These are phyloP conservation scores for Drosophila anomelani DNA, from an alignment of 2,888 invertebrate species.

Conservation along the genomic window DNA sequence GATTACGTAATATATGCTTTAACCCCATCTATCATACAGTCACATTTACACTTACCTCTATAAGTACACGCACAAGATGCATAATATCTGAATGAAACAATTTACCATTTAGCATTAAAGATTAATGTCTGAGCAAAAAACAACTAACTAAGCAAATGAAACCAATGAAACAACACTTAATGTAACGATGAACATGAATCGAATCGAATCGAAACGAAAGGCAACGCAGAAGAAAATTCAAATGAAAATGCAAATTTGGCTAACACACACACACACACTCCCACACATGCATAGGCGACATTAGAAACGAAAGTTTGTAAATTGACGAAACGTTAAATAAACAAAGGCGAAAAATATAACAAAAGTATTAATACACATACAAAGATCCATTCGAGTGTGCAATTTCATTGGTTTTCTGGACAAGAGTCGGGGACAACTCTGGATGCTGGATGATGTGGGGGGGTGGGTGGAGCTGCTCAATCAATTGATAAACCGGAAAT, in stretches of 20 bases:
- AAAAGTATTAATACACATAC: conserved; percentile 38
- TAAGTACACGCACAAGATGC: conserved; percentile 53
- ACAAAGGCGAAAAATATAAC: conserved; percentile 49
- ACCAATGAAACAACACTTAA: conserved; percentile 50
- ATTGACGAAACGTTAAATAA: conserved; percentile 66
- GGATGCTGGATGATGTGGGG: conserved; percentile 25
- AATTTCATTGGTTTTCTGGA: conserved; percentile 50
- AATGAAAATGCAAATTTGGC: conserved; percentile 29
- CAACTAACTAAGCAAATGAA: conserved; percentile 63
- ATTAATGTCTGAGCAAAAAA: conserved; percentile 71
- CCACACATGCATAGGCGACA: conserved; percentile 44
- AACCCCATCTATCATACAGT: conserved; percentile 13
- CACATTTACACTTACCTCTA: conserved; percentile 15
- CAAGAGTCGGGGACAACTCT: neutral
- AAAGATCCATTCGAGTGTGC: conserved; percentile 30
- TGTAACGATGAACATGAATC: conserved; percentile 55
- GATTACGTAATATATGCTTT: neutral
- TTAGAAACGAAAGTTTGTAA: conserved; percentile 65
- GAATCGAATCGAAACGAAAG: conserved; percentile 42
- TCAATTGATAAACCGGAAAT: conserved; percentile 57
- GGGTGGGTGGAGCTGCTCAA: conserved; percentile 12
- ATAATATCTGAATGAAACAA: conserved; percentile 63
- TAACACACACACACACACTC: conserved; percentile 1
- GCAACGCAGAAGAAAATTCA: conserved; percentile 40
- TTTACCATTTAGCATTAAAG: conserved; percentile 74